These are phyloP conservation scores for Caenorhabditis sp. DNA, from an alignment of 2,888 invertebrate genomes.

Conservation along the genomic window DNA sequence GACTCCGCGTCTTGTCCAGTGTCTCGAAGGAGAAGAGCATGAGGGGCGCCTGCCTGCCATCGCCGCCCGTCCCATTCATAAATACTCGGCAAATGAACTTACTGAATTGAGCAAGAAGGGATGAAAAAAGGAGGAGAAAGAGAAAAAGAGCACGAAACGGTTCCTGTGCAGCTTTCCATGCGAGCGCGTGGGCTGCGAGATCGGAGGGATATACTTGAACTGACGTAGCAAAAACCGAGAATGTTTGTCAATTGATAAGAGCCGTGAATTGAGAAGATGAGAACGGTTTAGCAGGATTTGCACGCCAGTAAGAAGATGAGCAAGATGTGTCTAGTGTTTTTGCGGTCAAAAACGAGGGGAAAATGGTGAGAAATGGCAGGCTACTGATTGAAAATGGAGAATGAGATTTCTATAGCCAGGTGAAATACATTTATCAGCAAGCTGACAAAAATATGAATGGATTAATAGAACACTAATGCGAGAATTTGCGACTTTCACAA, in stretches of 20 bases:
- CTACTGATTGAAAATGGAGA: no score
- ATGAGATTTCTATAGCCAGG: not conserved
- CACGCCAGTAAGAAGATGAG: not conserved
- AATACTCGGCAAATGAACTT: constrained; percentile 55
- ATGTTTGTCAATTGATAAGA: constrained; percentile 41
- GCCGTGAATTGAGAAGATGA: constrained; percentile 26
- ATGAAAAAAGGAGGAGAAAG: constrained; percentile 2
- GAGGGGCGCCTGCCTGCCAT: constrained; percentile 29
- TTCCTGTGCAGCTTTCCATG: constrained; percentile 35
- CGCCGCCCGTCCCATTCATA: constrained; percentile 50
- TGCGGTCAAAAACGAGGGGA: no score
- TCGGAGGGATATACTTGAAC: constrained; percentile 37
- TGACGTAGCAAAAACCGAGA: constrained; percentile 21
- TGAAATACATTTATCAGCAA: not conserved
- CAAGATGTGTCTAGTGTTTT: no score
- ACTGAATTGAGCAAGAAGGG: constrained; percentile 39
- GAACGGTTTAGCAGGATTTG: constrained; percentile 15
- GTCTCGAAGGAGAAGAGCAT: constrained; percentile 41
- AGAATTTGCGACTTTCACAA: not conserved
- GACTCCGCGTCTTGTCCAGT: constrained; percentile 49
- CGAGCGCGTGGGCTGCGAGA: constrained; percentile 31
- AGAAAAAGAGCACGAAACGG: constrained; percentile 21
- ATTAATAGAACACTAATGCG: constrained; percentile 1
- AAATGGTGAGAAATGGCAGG: not conserved
- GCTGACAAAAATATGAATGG: not conserved